Percentiles rank a stretch among this genome's conserved stretches.
phyloP scores from a whole-genome alignment of 2,113 vertebrate species.

The Chrysemys picta region DNA sequence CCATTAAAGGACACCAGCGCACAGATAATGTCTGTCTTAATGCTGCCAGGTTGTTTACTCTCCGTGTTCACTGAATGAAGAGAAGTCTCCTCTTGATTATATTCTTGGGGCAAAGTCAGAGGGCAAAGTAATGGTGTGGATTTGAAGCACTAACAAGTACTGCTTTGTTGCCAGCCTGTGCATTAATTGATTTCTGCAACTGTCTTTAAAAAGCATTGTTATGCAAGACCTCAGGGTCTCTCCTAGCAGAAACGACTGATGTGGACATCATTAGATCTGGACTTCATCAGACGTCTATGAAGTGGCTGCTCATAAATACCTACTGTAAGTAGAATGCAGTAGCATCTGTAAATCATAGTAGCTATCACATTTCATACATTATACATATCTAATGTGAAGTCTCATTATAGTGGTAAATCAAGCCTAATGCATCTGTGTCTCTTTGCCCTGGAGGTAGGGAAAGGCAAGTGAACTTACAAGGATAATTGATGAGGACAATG shows the following conservation, averaged over 20 bases:
- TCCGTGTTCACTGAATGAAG: not conserved
- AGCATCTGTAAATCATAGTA: not conserved
- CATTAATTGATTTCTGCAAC: not conserved
- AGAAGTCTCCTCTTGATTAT: not conserved
- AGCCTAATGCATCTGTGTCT: not conserved
- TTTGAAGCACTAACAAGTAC: not conserved
- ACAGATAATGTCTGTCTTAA: not conserved
- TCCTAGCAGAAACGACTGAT: not conserved
- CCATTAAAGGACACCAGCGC: not conserved
- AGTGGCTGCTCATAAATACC: not conserved
- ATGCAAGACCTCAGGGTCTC: not conserved
- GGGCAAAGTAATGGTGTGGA: not conserved
- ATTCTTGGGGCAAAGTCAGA: not conserved
- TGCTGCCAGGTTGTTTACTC: not conserved
- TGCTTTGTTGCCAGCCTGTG: not conserved
- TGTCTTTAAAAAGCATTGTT: not conserved
- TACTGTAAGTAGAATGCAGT: not conserved
- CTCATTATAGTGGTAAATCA: not conserved
- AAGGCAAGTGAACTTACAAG: not conserved
- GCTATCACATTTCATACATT: not conserved
- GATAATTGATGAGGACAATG: not conserved
- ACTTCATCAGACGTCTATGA: not conserved
- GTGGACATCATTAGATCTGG: not conserved
- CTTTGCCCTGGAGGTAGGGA: not conserved
- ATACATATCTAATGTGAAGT: too few relatives aligned